Conservation (phyloP, 1,140 invertebrate genomes). For the Hormaphis cornu region DNA sequence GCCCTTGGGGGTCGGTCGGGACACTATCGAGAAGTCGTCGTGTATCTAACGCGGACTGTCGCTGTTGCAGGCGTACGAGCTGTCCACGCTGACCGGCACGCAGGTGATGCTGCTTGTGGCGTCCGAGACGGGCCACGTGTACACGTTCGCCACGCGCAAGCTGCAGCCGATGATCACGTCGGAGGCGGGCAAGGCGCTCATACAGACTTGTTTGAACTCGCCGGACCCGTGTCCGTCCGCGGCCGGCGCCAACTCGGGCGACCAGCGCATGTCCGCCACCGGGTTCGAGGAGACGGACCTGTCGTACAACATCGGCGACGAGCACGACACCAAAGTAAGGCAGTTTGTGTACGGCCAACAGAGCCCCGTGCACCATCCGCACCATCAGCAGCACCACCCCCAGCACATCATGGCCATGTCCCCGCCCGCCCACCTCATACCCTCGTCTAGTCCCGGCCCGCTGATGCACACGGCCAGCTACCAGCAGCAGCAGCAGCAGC, state of each 20-base stretch:
- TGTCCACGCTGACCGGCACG: constrained; percentile 96
- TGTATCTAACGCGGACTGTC: no score
- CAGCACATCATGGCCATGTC: constrained; percentile 51
- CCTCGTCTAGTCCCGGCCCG: constrained; percentile 49
- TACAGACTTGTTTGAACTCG: constrained; percentile 97
- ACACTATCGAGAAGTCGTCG: no score
- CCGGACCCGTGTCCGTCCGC: constrained; percentile 77
- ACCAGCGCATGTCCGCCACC: constrained; percentile 95
- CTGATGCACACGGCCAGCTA: constrained; percentile 45
- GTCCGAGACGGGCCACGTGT: constrained; percentile 95
- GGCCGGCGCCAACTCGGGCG: constrained; percentile 51
- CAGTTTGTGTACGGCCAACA: constrained; percentile 69
- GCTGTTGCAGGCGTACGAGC: constrained; percentile 92
- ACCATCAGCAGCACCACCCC: constrained; percentile 44
- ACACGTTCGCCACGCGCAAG: constrained; percentile 98
- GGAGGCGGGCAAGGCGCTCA: constrained; percentile 94
- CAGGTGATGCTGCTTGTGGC: constrained; percentile 96
- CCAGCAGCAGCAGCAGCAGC: constrained; percentile 51
- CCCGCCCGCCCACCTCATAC: constrained; percentile 51
- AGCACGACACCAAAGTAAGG: constrained; percentile 86
- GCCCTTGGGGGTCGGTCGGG: no score
- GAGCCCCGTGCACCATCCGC: constrained; percentile 52
- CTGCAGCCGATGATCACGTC: constrained; percentile 99
- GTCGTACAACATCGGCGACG: constrained; percentile 89
- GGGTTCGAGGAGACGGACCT: constrained; percentile 98